Base-by-base conservation (phyloP, 1,140 invertebrate species). In the Penaeus vannamei region DNA sequence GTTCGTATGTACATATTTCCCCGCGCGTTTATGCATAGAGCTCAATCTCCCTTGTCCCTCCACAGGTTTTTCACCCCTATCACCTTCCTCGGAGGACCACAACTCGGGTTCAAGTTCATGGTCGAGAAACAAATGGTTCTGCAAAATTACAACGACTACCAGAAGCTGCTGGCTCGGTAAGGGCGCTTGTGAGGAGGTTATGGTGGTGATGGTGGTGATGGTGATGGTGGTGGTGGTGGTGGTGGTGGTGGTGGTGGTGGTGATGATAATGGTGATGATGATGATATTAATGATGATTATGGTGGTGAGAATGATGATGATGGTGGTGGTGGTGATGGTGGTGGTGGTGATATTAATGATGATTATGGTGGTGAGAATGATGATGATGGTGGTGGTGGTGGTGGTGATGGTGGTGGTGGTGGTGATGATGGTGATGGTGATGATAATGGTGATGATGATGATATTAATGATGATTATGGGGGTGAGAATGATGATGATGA, bases 121-220 rank as follows among this genome's bases (percentile, higher is more conserved):
- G 91, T 91, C 53, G 53, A 80, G 46, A 88, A 89, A 12, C 59
- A 90, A 64, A 91, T 91, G 91, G 72, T 86, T n/a, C 84, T 91
- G 17, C 23, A 72, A n/a, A 86, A 86, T 23, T 91, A 91, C 84
- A 90, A 91, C 79, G 91, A 91, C 81, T 91, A 88, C 81, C 91
- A 91, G 80, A 91, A 91, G 77, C 87, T 91, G n/a, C 69, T 91
- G 22, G 87, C 91, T 14, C 14, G 46, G 14, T 53, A 53, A 53
- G 46, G 46, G 14, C 10, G 46, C 3, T 53, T 12, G 14, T 53
- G 10, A 53, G 3, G 46, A 53, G 3, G 46, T 53, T 0, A 12
- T 53, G 3, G 3, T 53, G 46, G 10, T 53, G 46, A 12, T 10
- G 46, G 8, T 14, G 8, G 10, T 53, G 46, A 12, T 3, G 46